phyloP scores from a whole-genome alignment of 1,140 invertebrate species.

The Drosophila ananassae region DNA sequence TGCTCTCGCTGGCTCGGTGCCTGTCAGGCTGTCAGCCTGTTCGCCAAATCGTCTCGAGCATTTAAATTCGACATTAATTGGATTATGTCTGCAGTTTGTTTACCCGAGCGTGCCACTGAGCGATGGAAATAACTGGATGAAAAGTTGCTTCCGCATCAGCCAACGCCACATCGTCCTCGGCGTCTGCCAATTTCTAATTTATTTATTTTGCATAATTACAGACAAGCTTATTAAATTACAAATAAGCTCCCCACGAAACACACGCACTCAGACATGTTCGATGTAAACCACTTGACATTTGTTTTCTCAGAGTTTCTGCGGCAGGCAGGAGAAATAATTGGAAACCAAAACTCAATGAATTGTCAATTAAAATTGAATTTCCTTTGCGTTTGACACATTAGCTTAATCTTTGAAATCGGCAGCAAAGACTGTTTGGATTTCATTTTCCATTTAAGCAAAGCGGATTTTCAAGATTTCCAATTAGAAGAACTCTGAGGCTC shows the following conservation, averaged over 20 bases:
- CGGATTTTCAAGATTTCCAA: not conserved
- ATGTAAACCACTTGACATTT: conserved; percentile 29
- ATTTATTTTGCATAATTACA: conserved; percentile 61
- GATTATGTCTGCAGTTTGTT: conserved; percentile 70
- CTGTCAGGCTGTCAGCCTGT: conserved; percentile 19
- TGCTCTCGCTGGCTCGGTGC: not conserved
- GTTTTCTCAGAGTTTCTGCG: conserved; percentile 8
- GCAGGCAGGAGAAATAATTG: conserved; percentile 33
- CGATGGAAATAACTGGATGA: conserved; percentile 17
- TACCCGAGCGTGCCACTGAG: conserved; percentile 35
- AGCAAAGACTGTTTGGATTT: not conserved
- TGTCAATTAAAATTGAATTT: conserved; percentile 31
- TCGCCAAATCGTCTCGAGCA: conserved; percentile 66
- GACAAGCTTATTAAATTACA: conserved; percentile 62
- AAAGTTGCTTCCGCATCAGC: conserved; percentile 9
- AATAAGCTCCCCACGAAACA: conserved; percentile 9
- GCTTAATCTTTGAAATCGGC: conserved; percentile 7
- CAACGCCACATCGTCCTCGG: not conserved
- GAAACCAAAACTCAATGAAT: conserved; percentile 21
- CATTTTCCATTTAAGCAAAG: conserved; percentile 1
- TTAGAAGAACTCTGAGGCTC: not conserved
- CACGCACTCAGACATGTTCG: not conserved
- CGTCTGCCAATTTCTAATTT: conserved; percentile 44
- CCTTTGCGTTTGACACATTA: conserved; percentile 4
- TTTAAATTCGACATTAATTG: conserved; percentile 79